phyloP scores from a whole-genome alignment of 1,140 invertebrate genomes.

The Hypothenemus hampei region DNA sequence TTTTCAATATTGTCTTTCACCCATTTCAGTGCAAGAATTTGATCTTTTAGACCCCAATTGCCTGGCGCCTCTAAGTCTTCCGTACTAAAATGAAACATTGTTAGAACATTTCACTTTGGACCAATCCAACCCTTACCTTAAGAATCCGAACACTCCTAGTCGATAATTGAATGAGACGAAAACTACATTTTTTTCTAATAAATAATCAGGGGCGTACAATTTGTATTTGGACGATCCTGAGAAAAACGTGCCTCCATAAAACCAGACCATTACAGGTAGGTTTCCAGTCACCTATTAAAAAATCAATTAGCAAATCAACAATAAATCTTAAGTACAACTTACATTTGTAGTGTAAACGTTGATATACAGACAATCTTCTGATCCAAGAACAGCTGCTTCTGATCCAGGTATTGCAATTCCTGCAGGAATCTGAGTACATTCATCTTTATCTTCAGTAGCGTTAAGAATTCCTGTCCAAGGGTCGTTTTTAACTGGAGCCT shows the following conservation, averaged over 20 bases:
- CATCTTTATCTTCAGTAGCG: conserved; percentile 6
- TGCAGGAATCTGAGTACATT: not conserved
- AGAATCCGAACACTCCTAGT: conserved; percentile 41
- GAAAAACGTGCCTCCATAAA: conserved; percentile 40
- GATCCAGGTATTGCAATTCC: not conserved
- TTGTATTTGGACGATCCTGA: conserved; percentile 33
- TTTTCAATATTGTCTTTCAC: conserved; percentile 42
- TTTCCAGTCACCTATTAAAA: conserved; percentile 2
- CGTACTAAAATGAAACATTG: conserved; percentile 18
- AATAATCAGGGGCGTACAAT: conserved; percentile 41
- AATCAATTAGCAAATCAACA: not conserved
- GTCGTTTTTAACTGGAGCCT: conserved; percentile 13
- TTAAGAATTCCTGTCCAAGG: conserved; percentile 7
- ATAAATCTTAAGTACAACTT: not conserved
- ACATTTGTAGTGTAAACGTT: conserved; percentile 17
- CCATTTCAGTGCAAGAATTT: conserved; percentile 46
- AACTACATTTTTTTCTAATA: conserved; percentile 49
- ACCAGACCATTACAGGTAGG: conserved; percentile 40
- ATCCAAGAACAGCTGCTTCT: not conserved
- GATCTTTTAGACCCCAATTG: conserved; percentile 49
- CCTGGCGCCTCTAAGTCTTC: conserved; percentile 41
- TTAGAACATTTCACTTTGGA: no score
- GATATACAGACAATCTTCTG: conserved; percentile 18
- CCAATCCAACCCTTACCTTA: conserved; percentile 4
- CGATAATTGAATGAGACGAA: conserved; percentile 54